These are phyloP conservation scores for Drosophila athabasca DNA, from an alignment of 1,140 invertebrate genomes.

Conservation along the genomic window DNA sequence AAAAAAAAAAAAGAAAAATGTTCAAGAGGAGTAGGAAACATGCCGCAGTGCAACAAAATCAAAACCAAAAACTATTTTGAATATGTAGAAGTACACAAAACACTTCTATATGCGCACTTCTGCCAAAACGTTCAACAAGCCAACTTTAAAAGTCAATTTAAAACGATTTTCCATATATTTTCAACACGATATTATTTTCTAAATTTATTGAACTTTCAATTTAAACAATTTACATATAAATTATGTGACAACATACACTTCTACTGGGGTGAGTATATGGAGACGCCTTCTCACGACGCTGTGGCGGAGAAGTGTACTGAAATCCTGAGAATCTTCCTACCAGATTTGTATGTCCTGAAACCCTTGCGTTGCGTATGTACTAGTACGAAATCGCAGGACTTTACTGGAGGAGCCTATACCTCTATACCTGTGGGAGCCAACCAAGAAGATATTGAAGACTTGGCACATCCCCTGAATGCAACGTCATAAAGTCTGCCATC, in stretches of 20 bases:
- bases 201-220: too few species aligned
- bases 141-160: too few species aligned
- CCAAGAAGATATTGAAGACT: conserved; percentile 92
- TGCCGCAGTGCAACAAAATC: too few species aligned
- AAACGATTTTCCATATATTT: too few species aligned
- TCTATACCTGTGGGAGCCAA: conserved; percentile 92
- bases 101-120: too few species aligned
- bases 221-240: too few species aligned
- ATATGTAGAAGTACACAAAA: too few species aligned
- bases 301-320: conserved; percentile 91
- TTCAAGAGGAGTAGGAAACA: too few species aligned
- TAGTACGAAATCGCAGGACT: conserved; percentile 92
- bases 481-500: conserved; percentile 59
- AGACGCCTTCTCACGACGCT: conserved; percentile 88
- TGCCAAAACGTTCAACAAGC: too few species aligned
- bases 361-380: conserved; percentile 93
- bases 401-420: conserved; percentile 94
- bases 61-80: too few species aligned
- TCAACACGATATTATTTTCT: too few species aligned
- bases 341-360: conserved; percentile 93
- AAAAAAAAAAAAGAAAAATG: not conserved
- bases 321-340: conserved; percentile 91
- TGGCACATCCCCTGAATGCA: conserved; percentile 90
- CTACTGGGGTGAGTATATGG: conserved; percentile 94
- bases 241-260: too few species aligned